Percentiles rank a stretch among this genome's conserved stretches.
phyloP scores from a whole-genome alignment of 2,888 invertebrate genomes.

The Xanthostigma xanthostigma region DNA sequence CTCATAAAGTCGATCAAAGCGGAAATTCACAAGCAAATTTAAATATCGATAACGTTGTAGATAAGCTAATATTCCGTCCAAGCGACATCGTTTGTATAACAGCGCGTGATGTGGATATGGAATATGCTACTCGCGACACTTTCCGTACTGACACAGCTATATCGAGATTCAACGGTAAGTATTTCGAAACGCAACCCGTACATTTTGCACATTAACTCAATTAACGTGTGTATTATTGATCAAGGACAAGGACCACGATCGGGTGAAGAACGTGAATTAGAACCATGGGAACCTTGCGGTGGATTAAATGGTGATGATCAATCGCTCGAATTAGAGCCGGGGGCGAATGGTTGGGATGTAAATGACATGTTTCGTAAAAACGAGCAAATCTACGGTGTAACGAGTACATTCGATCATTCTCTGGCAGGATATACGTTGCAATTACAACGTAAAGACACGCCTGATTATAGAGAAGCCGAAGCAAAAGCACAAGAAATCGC shows the following conservation, averaged over 20 bases:
- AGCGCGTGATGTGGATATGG: conserved; percentile 73
- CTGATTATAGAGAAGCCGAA: conserved; percentile 69
- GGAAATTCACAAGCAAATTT: conserved; percentile 27
- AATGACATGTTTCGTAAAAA: conserved; percentile 95
- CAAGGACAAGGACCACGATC: conserved; percentile 14
- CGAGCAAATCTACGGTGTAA: conserved; percentile 81
- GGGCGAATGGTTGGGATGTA: conserved; percentile 90
- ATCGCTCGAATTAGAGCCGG: conserved; percentile 53
- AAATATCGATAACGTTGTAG: conserved; percentile 53
- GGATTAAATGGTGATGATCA: conserved; percentile 42
- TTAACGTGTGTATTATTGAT: no score
- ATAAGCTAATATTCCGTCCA: conserved; percentile 70
- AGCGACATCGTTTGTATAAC: conserved; percentile 72
- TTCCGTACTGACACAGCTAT: conserved; percentile 85
- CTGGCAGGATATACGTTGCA: conserved; percentile 84
- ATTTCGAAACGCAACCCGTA: neutral
- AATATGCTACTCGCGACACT: conserved; percentile 75
- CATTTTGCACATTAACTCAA: no score
- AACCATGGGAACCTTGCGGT: conserved; percentile 70
- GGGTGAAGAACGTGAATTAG: conserved; percentile 63
- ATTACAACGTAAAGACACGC: conserved; percentile 70
- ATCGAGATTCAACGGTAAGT: conserved; percentile 67
- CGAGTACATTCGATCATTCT: conserved; percentile 82
- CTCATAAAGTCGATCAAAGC: conserved; percentile 46
- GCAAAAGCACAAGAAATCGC: conserved; percentile 83